These are phyloP conservation scores for Hirundo rustica DNA, from an alignment of 2,797 vertebrate species.

Conservation along the genomic window DNA sequence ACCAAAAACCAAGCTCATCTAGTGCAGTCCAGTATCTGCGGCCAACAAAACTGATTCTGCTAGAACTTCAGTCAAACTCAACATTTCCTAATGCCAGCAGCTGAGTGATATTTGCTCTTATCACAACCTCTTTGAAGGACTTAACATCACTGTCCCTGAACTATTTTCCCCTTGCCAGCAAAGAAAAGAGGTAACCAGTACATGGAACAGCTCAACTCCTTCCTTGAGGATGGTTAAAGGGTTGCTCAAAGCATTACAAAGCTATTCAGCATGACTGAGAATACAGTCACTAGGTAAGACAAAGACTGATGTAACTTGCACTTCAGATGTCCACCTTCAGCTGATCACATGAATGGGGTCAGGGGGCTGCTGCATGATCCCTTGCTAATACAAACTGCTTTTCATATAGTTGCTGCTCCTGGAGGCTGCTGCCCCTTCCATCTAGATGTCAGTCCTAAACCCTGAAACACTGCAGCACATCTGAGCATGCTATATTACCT, in stretches of 20 bases:
- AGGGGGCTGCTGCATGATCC: neutral
- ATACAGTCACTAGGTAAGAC: neutral
- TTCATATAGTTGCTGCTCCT: neutral
- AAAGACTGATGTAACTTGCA: neutral
- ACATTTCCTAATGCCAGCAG: neutral
- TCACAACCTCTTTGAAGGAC: neutral
- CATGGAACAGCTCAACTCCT: neutral
- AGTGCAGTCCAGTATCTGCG: neutral
- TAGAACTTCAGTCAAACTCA: neutral
- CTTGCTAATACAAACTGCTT: neutral
- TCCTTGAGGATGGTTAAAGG: neutral
- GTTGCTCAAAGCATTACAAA: neutral
- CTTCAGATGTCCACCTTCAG: neutral
- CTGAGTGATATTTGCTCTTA: neutral
- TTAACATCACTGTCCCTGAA: neutral
- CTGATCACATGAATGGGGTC: rapidly evolving
- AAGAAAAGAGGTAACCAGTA: neutral
- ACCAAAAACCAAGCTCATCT: neutral
- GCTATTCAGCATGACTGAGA: neutral
- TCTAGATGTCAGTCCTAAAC: neutral
- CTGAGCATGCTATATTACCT: neutral
- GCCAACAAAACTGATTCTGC: neutral
- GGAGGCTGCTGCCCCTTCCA: neutral
- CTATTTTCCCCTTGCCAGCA: neutral
- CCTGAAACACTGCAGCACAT: neutral